A percentile compares a stretch with the other conserved stretches of the same genome.
These are phyloP conservation scores for Coelinius sp. DNA, from an alignment of 2,888 invertebrate genomes.

Conservation along the genomic window DNA sequence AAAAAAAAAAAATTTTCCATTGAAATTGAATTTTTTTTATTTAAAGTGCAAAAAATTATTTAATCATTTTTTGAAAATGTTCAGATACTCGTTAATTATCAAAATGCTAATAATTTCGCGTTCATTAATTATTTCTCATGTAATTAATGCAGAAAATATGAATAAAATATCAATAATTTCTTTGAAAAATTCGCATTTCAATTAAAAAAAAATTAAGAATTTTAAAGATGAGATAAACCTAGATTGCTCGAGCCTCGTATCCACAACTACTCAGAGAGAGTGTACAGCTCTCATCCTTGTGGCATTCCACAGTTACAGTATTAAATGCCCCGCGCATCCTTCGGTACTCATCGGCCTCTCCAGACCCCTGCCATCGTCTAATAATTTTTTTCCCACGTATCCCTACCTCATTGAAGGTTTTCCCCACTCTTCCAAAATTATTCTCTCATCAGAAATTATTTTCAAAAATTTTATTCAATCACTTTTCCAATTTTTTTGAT, in stretches of 20 bases:
- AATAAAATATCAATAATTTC: background rate
- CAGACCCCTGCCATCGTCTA: background rate
- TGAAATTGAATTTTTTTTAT: no score
- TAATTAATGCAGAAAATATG: background rate
- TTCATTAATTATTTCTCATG: background rate
- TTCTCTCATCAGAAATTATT: no score
- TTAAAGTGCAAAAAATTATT: no score
- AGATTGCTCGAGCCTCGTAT: background rate
- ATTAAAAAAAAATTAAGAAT: background rate
- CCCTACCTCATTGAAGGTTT: background rate
- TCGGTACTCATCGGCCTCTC: background rate
- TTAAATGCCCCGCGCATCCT: slow-evolving; percentile 22
- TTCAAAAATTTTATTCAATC: no score
- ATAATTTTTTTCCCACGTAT: slow-evolving; percentile 15
- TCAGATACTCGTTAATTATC: no score
- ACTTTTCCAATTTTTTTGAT: no score
- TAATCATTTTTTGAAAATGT: background rate
- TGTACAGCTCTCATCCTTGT: slow-evolving; percentile 5
- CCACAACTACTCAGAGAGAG: background rate
- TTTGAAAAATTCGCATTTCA: background rate
- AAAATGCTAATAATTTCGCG: background rate
- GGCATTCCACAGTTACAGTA: slow-evolving; percentile 13
- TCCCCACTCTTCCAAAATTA: no score
- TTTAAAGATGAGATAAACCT: slow-evolving; percentile 2
- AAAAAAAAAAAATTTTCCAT: background rate